Base-by-base conservation (phyloP, 1,140 invertebrate species). In the Cecropterus lyciades region DNA sequence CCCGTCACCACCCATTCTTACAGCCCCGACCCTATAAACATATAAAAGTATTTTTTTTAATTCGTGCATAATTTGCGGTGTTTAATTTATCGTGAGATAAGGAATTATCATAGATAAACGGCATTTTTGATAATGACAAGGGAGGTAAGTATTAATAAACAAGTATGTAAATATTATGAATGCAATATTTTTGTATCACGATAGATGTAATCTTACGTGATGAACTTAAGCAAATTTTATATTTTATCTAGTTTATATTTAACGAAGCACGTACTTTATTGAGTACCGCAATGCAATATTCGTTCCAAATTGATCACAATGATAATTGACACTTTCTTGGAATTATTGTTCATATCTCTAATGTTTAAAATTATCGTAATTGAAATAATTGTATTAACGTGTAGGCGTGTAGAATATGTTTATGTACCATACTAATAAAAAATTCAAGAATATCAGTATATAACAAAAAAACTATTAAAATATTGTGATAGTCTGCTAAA, bases 21-120 rank as follows among this genome's bases (percentile, higher is more conserved):
- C 59, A 85, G 76, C 53, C 86, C 84, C 10, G 86, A 83, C 33
- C 80, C 86, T 15, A 88, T 91, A 53, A 90, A 91, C 56, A 91
- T 91, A 63, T 91, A 89, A 87, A 73, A 65, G 46, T 55, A 11
- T 8, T 27, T 15, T 20, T 55, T 49, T 46, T 64, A 60, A 46
- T 70, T 57, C 17, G 13, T 63, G 57, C 51, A 46, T 71, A 71
- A 70, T 66, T 65, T 40, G 53, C 56, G 56, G 13, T 46, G 27
- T 30, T 66, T 30, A 20, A 70, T 67, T 74, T 82, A 79, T 81
- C 72, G 70, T 24, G 16, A 65, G 70, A 69, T 72, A 72, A 43
- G 15, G 20, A 67, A 53, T 55, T 72, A 77, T 72, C 72, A 69
- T 46, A 52, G 75, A 82, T 80, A 73, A 72, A 51, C 16, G 24